These are phyloP conservation scores for Tenebrosternarchus preto DNA, from an alignment of 2,113 vertebrate genomes.

Conservation along the genomic window DNA sequence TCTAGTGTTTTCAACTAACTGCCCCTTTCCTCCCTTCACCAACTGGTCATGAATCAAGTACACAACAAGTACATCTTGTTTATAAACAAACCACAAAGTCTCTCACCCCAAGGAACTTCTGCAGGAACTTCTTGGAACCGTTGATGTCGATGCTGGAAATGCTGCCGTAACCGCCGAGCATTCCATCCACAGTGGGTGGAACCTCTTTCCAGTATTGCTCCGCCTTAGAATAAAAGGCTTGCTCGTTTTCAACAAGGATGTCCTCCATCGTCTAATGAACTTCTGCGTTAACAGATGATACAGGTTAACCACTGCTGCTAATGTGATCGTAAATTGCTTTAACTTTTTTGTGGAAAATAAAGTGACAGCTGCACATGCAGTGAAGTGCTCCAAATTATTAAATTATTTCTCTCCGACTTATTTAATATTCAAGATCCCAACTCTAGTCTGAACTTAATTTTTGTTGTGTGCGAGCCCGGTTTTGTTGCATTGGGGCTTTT, in stretches of 20 bases:
- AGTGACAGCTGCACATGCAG: too few relatives aligned
- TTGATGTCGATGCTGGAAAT: constrained; percentile 94
- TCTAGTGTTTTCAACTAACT: too few relatives aligned
- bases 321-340: neutral
- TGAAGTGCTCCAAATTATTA: too few relatives aligned
- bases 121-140: constrained; percentile 90
- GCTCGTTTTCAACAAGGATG: constrained; percentile 74
- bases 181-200: constrained; percentile 89
- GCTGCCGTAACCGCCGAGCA: constrained; percentile 94
- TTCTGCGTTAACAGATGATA: neutral
- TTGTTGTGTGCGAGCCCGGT: too few relatives aligned
- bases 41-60: too few relatives aligned
- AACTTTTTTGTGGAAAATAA: too few relatives aligned
- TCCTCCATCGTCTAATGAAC: constrained; percentile 79
- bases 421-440: too few relatives aligned
- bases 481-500: too few relatives aligned
- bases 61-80: neutral
- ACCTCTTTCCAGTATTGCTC: constrained; percentile 92
- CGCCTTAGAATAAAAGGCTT: constrained; percentile 89
- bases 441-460: too few relatives aligned
- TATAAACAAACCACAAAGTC: neutral
- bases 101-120: constrained; percentile 88
- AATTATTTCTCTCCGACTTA: too few relatives aligned
- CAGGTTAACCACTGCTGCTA: neutral
- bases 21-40: too few relatives aligned